Evolutionary conservation across 1,140 invertebrate genomes (phyloP), one percentile per base, ranked within the genome.

Genomic region (Drosophila pandora): DNA sequence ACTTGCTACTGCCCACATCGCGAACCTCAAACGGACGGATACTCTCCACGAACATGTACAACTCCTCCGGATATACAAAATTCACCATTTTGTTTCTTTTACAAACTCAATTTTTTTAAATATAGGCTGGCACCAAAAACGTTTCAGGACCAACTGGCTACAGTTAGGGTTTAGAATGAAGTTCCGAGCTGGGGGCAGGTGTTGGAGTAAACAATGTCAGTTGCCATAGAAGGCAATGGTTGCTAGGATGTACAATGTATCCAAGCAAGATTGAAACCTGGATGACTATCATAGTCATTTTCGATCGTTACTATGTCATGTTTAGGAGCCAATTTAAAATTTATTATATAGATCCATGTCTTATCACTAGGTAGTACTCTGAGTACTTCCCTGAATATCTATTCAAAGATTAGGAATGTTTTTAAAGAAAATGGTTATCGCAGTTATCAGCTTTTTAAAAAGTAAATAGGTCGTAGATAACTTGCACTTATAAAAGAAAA

Each of bases 1-100:
- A 97, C 49, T 95, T 83, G 45, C 23, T 9, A 13, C 50, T 75
- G 13, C 91, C 91, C 22, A 92, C 82, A 30, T 92, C 83, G 3
- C 76, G 52, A n/a, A 92, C 69, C 34, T 89, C 60, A 49, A 90
- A 91, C 12, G 74, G 58, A 7, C 89, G 82, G 50, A 92, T 77
- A 50, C 87, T 92, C 63, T 92, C 89, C 17, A 92, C 75, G 23
- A 91, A 92, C 57, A 90, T 62, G 37, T 85, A 89, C 1, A 90
- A 25, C 54, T 92, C 91, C 54, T 92, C 91, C 2, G 89, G 90
- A 70, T 67, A 79, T 13, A 92, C 90, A 63, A 92, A 88, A 53
- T 92, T 90, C 2, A 78, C 41, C 85, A 91, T 90, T 37, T 45
- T 25, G 8, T 39, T 54, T 49, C 55, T 10, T 30, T 47, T 8